Percentiles rank a stretch among this genome's conserved stretches.
These are phyloP conservation scores for Notocelia uddmanniana DNA, from an alignment of 2,888 invertebrate genomes.

Conservation along the genomic window DNA sequence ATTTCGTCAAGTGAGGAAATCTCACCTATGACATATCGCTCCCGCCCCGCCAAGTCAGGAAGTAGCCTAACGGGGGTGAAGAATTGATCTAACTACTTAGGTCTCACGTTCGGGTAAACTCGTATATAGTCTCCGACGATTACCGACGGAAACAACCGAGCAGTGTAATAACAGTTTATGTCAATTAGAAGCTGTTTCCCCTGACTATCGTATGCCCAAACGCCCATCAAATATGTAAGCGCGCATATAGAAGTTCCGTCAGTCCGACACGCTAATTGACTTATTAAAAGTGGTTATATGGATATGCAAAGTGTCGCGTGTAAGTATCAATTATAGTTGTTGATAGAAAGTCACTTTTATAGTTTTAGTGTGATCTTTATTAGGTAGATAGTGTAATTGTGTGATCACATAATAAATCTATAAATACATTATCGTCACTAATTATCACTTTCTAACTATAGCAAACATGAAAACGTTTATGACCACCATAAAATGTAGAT, in stretches of 20 bases:
- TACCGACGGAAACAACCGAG: no score
- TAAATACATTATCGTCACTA: background rate
- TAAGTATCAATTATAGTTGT: conserved; percentile 4
- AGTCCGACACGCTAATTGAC: conserved; percentile 10
- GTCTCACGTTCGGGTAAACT: no score
- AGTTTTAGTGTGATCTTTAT: no score
- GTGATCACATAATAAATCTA: background rate
- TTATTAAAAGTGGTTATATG: background rate
- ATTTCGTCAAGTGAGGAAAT: no score
- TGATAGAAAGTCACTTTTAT: background rate
- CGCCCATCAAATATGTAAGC: conserved; percentile 20
- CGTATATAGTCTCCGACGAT: no score
- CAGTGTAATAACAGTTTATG: background rate
- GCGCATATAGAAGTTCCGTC: background rate
- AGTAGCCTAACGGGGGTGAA: no score
- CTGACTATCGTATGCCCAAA: background rate
- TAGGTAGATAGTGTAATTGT: background rate
- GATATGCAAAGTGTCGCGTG: conserved; percentile 13
- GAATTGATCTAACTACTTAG: no score
- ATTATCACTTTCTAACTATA: no score
- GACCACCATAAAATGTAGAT: no score
- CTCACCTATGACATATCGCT: no score
- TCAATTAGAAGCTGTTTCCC: conserved; percentile 2
- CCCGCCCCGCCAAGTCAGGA: no score
- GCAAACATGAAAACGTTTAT: no score